Evolutionary conservation across 1,140 invertebrate genomes (phyloP).

Genomic region (Leptestheria dahalacensis): DNA sequence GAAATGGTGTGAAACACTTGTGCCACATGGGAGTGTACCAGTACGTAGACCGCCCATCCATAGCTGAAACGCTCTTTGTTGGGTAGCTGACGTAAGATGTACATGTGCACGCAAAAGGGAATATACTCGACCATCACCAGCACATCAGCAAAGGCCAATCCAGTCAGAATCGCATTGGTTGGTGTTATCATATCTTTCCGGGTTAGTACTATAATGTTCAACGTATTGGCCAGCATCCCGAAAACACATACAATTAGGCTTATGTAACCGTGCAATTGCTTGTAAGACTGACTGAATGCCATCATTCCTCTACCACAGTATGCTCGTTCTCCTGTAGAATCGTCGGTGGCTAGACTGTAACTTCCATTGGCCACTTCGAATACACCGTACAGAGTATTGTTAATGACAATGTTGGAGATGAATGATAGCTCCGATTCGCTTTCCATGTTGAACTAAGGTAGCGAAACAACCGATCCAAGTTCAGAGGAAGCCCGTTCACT

Average conservation of each 20-base stretch:
- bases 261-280: constrained; percentile 45
- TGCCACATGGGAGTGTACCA: constrained; percentile 31
- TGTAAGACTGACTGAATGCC: constrained; percentile 8
- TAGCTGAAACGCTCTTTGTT: constrained; percentile 23
- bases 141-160: constrained; percentile 65
- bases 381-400: background rate
- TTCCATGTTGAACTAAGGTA: too few species aligned
- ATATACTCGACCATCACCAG: constrained; percentile 77
- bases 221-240: constrained; percentile 71
- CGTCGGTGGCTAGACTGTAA: too few species aligned
- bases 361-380: background rate
- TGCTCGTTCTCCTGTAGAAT: background rate
- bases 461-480: too few species aligned
- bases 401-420: too few species aligned
- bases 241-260: constrained; percentile 63
- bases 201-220: constrained; percentile 79
- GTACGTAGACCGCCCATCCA: constrained; percentile 25
- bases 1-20: constrained; percentile 63
- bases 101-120: constrained; percentile 60
- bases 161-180: constrained; percentile 66
- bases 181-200: constrained; percentile 65
- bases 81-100: constrained; percentile 33
- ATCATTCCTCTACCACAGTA: constrained; percentile 15
- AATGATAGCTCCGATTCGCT: too few species aligned
- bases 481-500: too few species aligned